These are phyloP conservation scores for Hemistola chrysoprasaria DNA, from an alignment of 2,888 invertebrate genomes.

Conservation along the genomic window DNA sequence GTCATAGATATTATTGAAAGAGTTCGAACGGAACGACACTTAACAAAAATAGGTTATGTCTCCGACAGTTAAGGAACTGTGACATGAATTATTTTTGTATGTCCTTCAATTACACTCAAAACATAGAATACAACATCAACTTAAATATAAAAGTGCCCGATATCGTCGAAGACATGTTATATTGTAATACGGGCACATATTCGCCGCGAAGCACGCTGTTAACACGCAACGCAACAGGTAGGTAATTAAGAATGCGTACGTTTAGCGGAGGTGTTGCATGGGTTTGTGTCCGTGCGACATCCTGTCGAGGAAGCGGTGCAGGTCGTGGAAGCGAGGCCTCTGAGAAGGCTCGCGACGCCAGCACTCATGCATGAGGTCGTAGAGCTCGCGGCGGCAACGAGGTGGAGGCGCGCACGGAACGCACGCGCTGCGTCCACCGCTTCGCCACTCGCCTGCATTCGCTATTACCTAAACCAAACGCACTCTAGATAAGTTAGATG, in stretches of 20 bases:
- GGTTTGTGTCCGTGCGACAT: slow-evolving; percentile 86
- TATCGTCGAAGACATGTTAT: too few species aligned
- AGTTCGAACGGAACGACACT: too few species aligned
- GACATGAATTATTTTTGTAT: too few species aligned
- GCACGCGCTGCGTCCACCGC: slow-evolving; percentile 63
- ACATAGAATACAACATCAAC: too few species aligned
- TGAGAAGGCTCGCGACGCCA: slow-evolving; percentile 92
- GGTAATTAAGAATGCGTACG: slow-evolving; percentile 26
- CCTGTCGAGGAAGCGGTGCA: slow-evolving; percentile 92
- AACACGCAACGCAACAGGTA: neutral
- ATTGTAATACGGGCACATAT: too few species aligned
- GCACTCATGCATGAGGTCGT: slow-evolving; percentile 95
- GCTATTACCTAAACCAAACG: slow-evolving; percentile 87
- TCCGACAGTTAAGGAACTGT: neutral
- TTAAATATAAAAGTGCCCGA: too few species aligned
- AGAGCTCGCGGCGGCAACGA: slow-evolving; percentile 92
- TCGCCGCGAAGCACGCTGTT: slow-evolving; percentile 1
- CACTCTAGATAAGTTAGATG: too few species aligned
- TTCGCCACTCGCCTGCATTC: slow-evolving; percentile 85
- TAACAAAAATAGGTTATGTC: too few species aligned
- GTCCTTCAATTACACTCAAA: too few species aligned
- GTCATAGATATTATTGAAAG: too few species aligned
- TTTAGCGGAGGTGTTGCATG: slow-evolving; percentile 31
- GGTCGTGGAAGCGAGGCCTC: slow-evolving; percentile 93
- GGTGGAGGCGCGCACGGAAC: slow-evolving; percentile 84